These are phyloP conservation scores for Ptilorrhoa leucosticta DNA, from an alignment of 2,113 vertebrate genomes.

Conservation along the genomic window DNA sequence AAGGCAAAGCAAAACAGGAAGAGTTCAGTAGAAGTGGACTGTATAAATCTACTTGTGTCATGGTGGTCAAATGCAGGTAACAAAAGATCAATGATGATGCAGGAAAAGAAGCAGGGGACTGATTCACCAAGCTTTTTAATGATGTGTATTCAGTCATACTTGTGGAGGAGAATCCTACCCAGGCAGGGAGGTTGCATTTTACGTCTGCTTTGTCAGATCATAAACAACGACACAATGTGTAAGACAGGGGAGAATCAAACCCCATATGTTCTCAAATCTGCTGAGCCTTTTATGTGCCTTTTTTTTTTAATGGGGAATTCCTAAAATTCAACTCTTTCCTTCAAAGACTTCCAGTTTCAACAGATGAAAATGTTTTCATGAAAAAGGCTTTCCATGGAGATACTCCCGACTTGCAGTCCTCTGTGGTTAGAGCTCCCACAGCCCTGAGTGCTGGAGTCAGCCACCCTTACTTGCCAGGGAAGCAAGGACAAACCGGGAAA, in stretches of 20 bases:
- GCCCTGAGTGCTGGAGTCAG: not conserved
- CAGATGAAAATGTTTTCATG: not conserved
- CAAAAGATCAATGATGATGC: not conserved
- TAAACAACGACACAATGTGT: not conserved
- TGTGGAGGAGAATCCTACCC: not conserved
- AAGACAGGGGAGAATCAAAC: conserved; percentile 27
- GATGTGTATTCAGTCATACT: not conserved
- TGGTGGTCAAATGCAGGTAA: not conserved
- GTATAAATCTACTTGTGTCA: not conserved
- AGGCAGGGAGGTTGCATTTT: not conserved
- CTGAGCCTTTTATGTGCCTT: not conserved
- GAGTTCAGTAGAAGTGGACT: not conserved
- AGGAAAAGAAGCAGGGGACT: not conserved
- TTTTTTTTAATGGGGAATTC: not conserved
- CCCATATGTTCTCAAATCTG: conserved; percentile 40
- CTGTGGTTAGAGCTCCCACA: not conserved
- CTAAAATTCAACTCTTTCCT: not conserved
- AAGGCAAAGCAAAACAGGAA: not conserved
- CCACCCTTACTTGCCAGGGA: not conserved
- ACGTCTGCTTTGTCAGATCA: not conserved
- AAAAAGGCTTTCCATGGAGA: not conserved
- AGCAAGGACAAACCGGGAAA: not conserved
- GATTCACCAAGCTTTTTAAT: not conserved
- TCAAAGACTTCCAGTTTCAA: not conserved
- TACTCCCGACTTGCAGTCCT: not conserved